A percentile compares a stretch with the other conserved stretches of the same genome.
Evolutionary conservation across 2,113 vertebrate species (phyloP).

Genomic region (Oriolus oriolus): DNA sequence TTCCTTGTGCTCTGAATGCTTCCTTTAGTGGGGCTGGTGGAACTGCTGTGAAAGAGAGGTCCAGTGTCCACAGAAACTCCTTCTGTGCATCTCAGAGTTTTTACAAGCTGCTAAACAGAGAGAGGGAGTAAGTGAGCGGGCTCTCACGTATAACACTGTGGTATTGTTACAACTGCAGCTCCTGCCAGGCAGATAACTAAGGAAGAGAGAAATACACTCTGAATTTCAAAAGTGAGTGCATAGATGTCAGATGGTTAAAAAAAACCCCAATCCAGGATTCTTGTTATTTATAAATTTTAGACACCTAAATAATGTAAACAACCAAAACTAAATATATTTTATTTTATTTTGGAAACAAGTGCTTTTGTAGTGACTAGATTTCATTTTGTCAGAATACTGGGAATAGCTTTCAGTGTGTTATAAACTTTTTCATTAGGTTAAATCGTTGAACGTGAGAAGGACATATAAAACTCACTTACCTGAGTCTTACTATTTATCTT

Average conservation of each 20-base stretch:
- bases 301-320: neutral
- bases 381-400: neutral
- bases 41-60: neutral
- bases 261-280: neutral
- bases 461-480: neutral
- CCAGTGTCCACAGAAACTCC: neutral
- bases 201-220: neutral
- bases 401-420: neutral
- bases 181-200: neutral
- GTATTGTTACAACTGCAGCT: neutral
- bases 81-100: neutral
- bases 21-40: neutral
- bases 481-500: neutral
- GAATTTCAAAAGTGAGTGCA: neutral
- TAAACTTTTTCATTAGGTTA: neutral
- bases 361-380: neutral
- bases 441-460: neutral
- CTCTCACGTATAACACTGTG: neutral
- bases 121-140: neutral
- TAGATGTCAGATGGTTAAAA: neutral
- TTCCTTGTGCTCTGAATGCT: neutral
- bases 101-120: neutral
- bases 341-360: neutral
- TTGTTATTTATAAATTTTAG: neutral
- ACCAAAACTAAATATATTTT: neutral